phyloP scores from a whole-genome alignment of 2,888 invertebrate genomes.

The Drosophila cyrtoloma region DNA sequence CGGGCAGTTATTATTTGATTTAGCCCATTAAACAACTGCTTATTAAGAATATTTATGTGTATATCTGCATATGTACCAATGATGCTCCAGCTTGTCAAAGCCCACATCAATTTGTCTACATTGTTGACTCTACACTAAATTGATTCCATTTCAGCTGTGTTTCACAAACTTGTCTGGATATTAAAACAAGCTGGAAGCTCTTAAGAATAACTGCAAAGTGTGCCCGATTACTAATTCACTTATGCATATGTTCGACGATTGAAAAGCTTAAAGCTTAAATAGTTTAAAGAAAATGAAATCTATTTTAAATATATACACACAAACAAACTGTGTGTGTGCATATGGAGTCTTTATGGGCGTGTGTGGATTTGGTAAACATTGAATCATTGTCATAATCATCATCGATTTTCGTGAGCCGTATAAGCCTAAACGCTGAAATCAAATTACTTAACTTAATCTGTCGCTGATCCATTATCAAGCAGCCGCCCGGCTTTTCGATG shows the following conservation, averaged over 20 bases:
- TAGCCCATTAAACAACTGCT: neutral
- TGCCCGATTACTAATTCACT: neutral
- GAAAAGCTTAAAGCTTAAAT: neutral
- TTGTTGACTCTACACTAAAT: neutral
- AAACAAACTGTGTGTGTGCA: neutral
- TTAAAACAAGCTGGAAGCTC: neutral
- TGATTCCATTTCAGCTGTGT: neutral
- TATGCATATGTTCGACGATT: neutral
- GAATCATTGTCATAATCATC: constrained; percentile 58
- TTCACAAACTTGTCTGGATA: neutral
- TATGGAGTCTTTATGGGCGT: neutral
- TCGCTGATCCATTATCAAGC: constrained; percentile 55
- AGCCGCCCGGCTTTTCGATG: neutral
- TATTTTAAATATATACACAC: neutral
- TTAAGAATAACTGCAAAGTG: neutral
- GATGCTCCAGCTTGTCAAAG: constrained; percentile 10
- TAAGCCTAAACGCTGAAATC: constrained; percentile 55
- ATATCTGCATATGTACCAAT: neutral
- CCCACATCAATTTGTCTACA: neutral
- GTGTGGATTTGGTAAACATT: constrained; percentile 37
- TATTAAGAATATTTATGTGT: constrained; percentile 7
- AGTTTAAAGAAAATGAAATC: neutral
- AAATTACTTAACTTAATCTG: constrained; percentile 72
- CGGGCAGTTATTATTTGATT: constrained; percentile 2
- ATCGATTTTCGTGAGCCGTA: constrained; percentile 12